These are phyloP conservation scores for Bolinopsis microptera DNA, from an alignment of 37 sponge, comb jelly and placozoan genomes.

Conservation along the genomic window DNA sequence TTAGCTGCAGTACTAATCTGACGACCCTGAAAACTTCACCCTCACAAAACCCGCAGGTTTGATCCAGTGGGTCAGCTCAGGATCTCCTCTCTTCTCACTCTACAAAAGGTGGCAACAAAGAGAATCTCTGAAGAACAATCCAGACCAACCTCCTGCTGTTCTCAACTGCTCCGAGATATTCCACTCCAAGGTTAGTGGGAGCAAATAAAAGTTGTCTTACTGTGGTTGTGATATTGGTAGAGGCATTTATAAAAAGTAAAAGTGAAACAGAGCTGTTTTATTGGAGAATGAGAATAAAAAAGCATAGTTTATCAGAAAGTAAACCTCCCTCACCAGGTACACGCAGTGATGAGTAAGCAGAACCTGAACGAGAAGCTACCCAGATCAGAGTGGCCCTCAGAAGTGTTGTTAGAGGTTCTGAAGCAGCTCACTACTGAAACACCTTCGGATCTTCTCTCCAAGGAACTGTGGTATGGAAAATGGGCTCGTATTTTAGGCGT, in stretches of 20 bases:
- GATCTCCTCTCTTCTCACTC: constrained; percentile 93
- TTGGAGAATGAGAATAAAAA: too few relatives aligned
- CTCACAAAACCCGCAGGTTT: too few relatives aligned
- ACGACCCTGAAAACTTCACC: too few relatives aligned
- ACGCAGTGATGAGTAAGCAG: constrained; percentile 50
- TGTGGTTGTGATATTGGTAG: too few relatives aligned
- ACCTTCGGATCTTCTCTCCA: constrained; percentile 84
- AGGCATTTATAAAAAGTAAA: too few relatives aligned
- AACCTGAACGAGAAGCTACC: constrained; percentile 64
- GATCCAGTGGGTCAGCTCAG: constrained; percentile 94
- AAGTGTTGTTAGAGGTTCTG: constrained; percentile 80
- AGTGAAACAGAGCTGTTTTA: too few relatives aligned
- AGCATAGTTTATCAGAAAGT: too few relatives aligned
- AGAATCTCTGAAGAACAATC: constrained; percentile 78
- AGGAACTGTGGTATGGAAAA: constrained; percentile 66
- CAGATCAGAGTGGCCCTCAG: constrained; percentile 89
- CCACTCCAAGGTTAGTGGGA: constrained; percentile 40
- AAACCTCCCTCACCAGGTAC: too few relatives aligned
- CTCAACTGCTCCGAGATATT: constrained; percentile 61
- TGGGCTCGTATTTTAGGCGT: too few relatives aligned
- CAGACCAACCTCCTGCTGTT: constrained; percentile 44
- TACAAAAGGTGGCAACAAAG: constrained; percentile 99
- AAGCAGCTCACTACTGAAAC: constrained; percentile 87
- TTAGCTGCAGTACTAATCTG: too few relatives aligned
- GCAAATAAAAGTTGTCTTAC: too few relatives aligned